Percentiles rank a stretch among this genome's conserved stretches.
These are phyloP conservation scores for Baryphthengus martii DNA, from an alignment of 2,113 vertebrate genomes.

Conservation along the genomic window DNA sequence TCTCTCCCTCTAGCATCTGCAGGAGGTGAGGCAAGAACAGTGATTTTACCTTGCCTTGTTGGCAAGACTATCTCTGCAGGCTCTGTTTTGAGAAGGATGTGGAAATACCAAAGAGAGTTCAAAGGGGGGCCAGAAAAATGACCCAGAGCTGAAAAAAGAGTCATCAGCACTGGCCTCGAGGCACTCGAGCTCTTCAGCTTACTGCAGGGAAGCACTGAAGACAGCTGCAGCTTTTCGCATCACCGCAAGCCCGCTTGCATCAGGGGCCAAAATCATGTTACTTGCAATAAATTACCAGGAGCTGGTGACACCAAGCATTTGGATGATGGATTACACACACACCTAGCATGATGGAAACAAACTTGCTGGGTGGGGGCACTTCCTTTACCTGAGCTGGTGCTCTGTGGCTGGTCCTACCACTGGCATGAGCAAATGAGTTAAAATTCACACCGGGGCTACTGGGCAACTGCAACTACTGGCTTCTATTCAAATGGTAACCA, in stretches of 20 bases:
- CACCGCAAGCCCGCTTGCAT: neutral
- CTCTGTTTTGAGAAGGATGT: neutral
- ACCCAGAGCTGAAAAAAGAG: neutral
- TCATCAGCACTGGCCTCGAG: neutral
- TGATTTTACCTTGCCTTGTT: neutral
- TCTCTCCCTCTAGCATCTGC: neutral
- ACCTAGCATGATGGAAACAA: neutral
- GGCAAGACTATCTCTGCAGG: neutral
- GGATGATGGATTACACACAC: conserved; percentile 2
- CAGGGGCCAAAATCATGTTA: neutral
- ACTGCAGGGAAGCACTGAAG: conserved; percentile 9
- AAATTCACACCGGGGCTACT: neutral
- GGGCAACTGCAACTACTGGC: neutral
- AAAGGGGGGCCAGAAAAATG: conserved; percentile 5
- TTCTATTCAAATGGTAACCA: neutral
- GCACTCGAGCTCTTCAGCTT: neutral
- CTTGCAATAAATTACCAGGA: conserved; percentile 13
- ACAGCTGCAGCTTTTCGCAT: conserved; percentile 17
- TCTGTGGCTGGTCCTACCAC: neutral
- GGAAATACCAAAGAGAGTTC: conserved; percentile 27
- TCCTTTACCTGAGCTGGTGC: neutral
- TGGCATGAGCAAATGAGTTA: neutral
- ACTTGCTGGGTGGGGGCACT: neutral
- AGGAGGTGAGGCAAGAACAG: neutral
- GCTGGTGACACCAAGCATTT: neutral